These are phyloP conservation scores for Chironomus riparius DNA, from an alignment of 2,888 invertebrate genomes.

Conservation along the genomic window DNA sequence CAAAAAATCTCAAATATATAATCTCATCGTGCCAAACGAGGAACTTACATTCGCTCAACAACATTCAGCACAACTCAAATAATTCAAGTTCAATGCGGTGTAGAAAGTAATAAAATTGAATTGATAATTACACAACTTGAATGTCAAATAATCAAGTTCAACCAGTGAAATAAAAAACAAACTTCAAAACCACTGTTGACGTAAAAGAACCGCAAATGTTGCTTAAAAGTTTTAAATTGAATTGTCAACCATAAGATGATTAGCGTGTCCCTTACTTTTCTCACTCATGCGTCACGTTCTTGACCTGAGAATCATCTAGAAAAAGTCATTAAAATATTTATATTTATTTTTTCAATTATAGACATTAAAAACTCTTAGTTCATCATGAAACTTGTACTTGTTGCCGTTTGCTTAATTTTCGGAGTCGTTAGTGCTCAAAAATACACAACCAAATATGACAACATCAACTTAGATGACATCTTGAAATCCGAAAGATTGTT, in stretches of 20 bases:
- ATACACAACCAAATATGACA: slow-evolving; percentile 61
- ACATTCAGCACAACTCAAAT: no score
- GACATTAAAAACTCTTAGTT: slow-evolving; percentile 24
- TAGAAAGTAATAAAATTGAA: no score
- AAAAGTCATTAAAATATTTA: background rate
- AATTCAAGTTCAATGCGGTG: no score
- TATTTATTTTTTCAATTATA: background rate
- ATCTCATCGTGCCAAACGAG: no score
- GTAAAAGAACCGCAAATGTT: background rate
- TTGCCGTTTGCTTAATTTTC: slow-evolving; percentile 41
- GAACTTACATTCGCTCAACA: no score
- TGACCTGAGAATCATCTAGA: no score
- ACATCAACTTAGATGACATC: slow-evolving; percentile 56
- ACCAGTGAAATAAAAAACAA: no score
- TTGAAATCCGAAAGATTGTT: slow-evolving; percentile 55
- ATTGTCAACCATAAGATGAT: background rate
- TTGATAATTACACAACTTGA: no score
- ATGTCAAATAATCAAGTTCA: no score
- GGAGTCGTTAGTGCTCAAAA: slow-evolving; percentile 34
- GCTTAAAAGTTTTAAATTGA: background rate
- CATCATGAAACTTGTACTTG: slow-evolving; percentile 42
- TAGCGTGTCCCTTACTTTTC: background rate
- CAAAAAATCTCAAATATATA: no score
- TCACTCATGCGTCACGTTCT: background rate
- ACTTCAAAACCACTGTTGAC: no score